A percentile compares a stretch with the other conserved stretches of the same genome.
Evolutionary conservation across 2,113 vertebrate species (phyloP).

Genomic region (Elanoides forficatus): DNA sequence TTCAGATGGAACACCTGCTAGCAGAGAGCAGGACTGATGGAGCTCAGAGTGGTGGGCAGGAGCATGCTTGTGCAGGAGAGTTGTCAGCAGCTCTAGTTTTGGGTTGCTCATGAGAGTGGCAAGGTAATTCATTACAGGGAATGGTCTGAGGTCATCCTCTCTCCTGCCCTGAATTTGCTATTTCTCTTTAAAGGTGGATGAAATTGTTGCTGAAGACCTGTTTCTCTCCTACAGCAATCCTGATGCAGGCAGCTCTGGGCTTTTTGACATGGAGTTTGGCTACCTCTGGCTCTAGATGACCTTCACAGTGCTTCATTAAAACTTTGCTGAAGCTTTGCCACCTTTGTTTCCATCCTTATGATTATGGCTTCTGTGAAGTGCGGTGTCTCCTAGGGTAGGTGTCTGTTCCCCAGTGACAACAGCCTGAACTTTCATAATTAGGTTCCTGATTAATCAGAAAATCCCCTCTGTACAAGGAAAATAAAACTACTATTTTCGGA

Average conservation of each 20-base stretch:
- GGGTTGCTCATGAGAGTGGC: not conserved
- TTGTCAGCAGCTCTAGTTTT: not conserved
- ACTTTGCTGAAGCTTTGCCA: not conserved
- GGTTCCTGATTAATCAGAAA: slow-evolving; percentile 12
- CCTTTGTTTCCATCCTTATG: not conserved
- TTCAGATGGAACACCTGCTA: not conserved
- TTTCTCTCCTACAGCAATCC: not conserved
- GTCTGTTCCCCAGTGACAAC: not conserved
- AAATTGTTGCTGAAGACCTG: not conserved
- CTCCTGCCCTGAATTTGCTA: not conserved
- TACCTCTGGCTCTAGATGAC: not conserved
- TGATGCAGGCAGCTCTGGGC: not conserved
- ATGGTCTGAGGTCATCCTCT: not conserved
- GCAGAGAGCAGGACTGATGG: not conserved
- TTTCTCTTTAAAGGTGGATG: not conserved
- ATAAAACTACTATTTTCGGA: not conserved
- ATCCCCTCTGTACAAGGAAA: not conserved
- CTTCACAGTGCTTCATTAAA: not conserved
- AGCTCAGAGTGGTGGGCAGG: not conserved
- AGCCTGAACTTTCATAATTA: not conserved
- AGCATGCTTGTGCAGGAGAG: not conserved
- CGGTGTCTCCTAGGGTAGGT: not conserved
- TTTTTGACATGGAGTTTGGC: not conserved
- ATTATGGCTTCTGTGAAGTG: not conserved
- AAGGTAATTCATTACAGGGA: not conserved